phyloP scores from a whole-genome alignment of 2,888 invertebrate species.

The Nomada hirtipes region DNA sequence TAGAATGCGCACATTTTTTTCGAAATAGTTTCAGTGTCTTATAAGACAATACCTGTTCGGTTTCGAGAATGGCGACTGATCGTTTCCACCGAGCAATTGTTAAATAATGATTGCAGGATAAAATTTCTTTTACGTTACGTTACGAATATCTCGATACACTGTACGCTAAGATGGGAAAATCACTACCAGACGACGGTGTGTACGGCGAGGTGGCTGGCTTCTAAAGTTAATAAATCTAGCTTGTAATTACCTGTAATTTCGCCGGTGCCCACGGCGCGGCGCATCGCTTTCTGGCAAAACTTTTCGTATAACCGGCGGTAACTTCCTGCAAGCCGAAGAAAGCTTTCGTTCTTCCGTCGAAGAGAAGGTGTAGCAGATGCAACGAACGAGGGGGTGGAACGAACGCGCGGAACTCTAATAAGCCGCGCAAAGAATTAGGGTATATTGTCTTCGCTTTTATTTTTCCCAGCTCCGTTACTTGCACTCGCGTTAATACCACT shows the following conservation, averaged over 20 bases:
- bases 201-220: slow-evolving; percentile 64
- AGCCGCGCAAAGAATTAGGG: slow-evolving; percentile 43
- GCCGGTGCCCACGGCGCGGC: slow-evolving; percentile 58
- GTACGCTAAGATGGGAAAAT: slow-evolving; percentile 21
- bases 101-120: too few relatives aligned
- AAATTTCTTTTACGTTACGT: too few relatives aligned
- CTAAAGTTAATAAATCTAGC: slow-evolving; percentile 70
- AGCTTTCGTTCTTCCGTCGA: slow-evolving; percentile 48
- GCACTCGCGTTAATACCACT: neutral
- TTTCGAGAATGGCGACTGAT: too few relatives aligned
- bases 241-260: slow-evolving; percentile 72
- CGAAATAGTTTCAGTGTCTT: too few relatives aligned
- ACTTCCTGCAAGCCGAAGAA: slow-evolving; percentile 60
- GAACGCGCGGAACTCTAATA: slow-evolving; percentile 37
- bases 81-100: too few relatives aligned
- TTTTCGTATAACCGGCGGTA: slow-evolving; percentile 70
- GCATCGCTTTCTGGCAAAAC: slow-evolving; percentile 52
- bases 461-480: neutral
- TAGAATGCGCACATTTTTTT: too few relatives aligned
- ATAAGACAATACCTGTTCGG: too few relatives aligned
- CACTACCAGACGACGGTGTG: slow-evolving; percentile 2
- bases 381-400: slow-evolving; percentile 31
- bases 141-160: slow-evolving; percentile 54
- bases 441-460: slow-evolving; percentile 24
- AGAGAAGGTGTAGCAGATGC: slow-evolving; percentile 54